Percentiles rank a stretch among this genome's conserved stretches.
Conservation (phyloP, 2,113 vertebrate species). For the Corydoras sp. region DNA sequence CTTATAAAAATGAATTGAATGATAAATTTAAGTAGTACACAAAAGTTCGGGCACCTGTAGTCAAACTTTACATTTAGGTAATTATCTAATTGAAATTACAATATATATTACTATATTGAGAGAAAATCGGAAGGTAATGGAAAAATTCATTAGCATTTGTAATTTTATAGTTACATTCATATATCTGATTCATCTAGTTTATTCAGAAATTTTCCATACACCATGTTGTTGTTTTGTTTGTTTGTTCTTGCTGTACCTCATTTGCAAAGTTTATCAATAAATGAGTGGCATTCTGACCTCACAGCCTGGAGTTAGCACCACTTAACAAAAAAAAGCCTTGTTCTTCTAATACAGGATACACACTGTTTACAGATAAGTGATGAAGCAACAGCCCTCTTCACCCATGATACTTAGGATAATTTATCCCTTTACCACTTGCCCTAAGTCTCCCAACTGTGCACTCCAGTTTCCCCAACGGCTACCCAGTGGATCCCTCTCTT, state of each 20-base stretch:
- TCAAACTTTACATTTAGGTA: no score
- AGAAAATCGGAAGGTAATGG: no score
- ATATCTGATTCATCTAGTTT: no score
- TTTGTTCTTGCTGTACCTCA: neutral
- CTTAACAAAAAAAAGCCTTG: neutral
- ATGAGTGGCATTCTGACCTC: conserved; percentile 2
- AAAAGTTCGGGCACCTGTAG: no score
- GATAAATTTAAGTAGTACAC: no score
- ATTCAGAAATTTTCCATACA: no score
- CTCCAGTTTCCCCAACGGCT: neutral
- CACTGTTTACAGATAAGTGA: conserved; percentile 6
- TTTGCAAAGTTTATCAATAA: conserved; percentile 8
- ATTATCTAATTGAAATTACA: no score
- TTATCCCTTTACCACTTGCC: conserved; percentile 25
- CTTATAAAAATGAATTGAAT: no score
- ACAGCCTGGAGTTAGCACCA: neutral
- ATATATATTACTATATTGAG: no score
- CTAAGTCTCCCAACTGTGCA: neutral
- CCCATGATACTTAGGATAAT: conserved; percentile 22
- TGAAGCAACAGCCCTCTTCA: conserved; percentile 2
- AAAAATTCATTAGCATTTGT: no score
- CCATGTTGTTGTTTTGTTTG: no score
- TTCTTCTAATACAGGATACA: neutral
- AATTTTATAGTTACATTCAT: no score
- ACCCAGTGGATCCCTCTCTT: conserved; percentile 21